Conservation (phyloP, 2,888 invertebrate species). For the Euclidia mi region DNA sequence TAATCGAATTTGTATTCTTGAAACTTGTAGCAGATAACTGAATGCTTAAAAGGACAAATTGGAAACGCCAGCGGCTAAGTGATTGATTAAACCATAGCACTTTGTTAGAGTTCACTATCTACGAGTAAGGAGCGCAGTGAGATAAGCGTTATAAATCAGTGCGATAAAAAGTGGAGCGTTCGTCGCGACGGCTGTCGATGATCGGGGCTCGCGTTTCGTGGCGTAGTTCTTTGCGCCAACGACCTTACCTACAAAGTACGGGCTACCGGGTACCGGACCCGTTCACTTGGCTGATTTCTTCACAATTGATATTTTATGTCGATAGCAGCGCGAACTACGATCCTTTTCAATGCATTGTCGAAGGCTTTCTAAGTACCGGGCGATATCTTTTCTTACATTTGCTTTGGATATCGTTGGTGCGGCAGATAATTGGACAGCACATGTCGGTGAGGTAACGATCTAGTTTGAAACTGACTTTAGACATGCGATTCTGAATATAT, state of each 20-base stretch:
- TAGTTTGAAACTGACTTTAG: too few relatives aligned
- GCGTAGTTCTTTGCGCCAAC: slow-evolving; percentile 17
- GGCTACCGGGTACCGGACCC: not conserved
- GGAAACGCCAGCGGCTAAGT: slow-evolving; percentile 72
- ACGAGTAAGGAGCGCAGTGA: slow-evolving; percentile 62
- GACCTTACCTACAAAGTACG: slow-evolving; percentile 27
- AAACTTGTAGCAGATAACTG: slow-evolving; percentile 55
- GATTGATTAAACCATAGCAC: slow-evolving; percentile 78
- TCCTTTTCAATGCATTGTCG: slow-evolving; percentile 2
- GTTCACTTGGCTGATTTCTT: not conserved
- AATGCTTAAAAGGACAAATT: slow-evolving; percentile 72
- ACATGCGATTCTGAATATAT: too few relatives aligned
- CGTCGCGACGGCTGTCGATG: slow-evolving; percentile 49
- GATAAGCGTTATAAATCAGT: slow-evolving; percentile 83
- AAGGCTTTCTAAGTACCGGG: not conserved
- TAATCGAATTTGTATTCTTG: slow-evolving; percentile 59
- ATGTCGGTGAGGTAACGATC: too few relatives aligned
- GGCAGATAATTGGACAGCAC: too few relatives aligned
- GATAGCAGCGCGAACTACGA: slow-evolving; percentile 6
- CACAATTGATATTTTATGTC: slow-evolving; percentile 8
- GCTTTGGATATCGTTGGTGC: too few relatives aligned
- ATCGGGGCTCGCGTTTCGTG: too few relatives aligned
- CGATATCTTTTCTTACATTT: too few relatives aligned
- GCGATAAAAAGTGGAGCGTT: slow-evolving; percentile 74
- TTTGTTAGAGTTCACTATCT: slow-evolving; percentile 75